Base-by-base conservation (phyloP, 1,140 invertebrate species). In the Linepithema humile region DNA sequence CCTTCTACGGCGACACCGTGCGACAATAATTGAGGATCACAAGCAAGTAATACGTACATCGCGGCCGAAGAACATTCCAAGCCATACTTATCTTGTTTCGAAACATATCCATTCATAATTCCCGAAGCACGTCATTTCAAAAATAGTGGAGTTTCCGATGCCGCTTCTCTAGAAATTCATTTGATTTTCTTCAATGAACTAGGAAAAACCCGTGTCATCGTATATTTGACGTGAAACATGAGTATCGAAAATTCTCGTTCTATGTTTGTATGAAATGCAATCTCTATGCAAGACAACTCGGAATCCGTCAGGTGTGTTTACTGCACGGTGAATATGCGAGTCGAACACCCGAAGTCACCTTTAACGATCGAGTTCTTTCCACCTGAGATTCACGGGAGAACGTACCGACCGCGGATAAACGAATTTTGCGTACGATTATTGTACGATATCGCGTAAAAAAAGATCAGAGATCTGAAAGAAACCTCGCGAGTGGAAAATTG, bases 351-450 rank as follows among this genome's bases (percentile, higher is more conserved):
- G 62, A 57, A 10, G 57, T 23, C 57, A 32, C 48, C 57, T 78
- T 88, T 88, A 89, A 78, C 87, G 45, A 85, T 85, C 84, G 86
- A 88, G 77, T 70, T 73, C 73, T 55, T 50, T 32, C 75, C 53
- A 29, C 35, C 12, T 83, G 48, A 20, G 57, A 78, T 83, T 83
- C 83, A 70, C 32, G 38, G n/a, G 55, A 50, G 57, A 55, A 78
- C 83, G 83, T 89, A 89, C 84, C 87, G 84, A 89, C 88, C 43
- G 87, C 55, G 84, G 88, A 60, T 89, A 89, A 77, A 89, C 80
- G 45, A 67, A 83, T 45, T 55, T 87, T 70, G 55, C 38, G 32
- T 45, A 69, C 62, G 70, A 43, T 64, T 50, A 73, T n/a, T n/a
- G n/a, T n/a, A n/a, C n/a, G n/a, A n/a, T 60, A 78, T 78, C 43